phyloP scores from a whole-genome alignment of 2,888 invertebrate genomes.

The Chloromyia formosa region DNA sequence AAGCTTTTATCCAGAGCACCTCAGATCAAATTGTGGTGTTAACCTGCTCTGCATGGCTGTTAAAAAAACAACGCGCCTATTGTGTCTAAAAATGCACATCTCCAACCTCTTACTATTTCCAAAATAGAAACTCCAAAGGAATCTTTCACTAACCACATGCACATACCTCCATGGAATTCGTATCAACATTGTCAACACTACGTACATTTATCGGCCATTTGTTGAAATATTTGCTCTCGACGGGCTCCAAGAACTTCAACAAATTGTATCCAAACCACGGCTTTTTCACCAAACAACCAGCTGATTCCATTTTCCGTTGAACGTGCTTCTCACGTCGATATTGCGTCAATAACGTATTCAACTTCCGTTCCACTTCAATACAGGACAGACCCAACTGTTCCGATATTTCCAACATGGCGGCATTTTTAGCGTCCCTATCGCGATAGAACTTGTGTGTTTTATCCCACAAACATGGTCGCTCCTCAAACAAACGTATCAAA shows the following conservation, averaged over 20 bases:
- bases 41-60: too few relatives aligned
- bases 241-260: conserved; percentile 25
- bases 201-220: conserved; percentile 33
- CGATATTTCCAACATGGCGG: conserved; percentile 62
- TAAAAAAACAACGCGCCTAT: too few relatives aligned
- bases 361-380: conserved; percentile 62
- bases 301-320: conserved; percentile 38
- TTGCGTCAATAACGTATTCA: conserved; percentile 62
- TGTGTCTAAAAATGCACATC: too few relatives aligned
- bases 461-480: conserved; percentile 60
- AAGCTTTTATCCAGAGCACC: too few relatives aligned
- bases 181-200: not conserved
- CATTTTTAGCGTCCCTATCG: conserved; percentile 61
- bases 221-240: conserved; percentile 18
- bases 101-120: too few relatives aligned
- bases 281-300: conserved; percentile 33
- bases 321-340: conserved; percentile 61
- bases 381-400: conserved; percentile 62
- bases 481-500: conserved; percentile 38
- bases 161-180: not conserved
- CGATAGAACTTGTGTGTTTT: conserved; percentile 62
- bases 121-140: too few relatives aligned
- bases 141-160: too few relatives aligned
- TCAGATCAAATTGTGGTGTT: too few relatives aligned
- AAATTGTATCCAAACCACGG: conserved; percentile 40